Conservation (phyloP, 2,113 vertebrate genomes). For the Periophthalmus modestus region DNA sequence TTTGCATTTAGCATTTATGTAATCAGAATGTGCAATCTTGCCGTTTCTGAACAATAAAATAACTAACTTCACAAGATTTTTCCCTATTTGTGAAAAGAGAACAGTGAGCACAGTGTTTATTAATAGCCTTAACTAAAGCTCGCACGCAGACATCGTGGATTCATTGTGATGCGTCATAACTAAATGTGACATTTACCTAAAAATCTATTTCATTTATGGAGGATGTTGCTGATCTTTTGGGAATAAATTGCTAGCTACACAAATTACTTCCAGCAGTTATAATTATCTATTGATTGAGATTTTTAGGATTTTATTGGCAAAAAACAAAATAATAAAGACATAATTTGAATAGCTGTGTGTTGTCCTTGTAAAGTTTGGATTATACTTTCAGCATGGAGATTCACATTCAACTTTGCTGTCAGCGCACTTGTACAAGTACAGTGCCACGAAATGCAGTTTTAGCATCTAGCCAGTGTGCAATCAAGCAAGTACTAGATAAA, state of each 20-base stretch:
- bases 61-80: neutral
- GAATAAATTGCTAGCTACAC: slow-evolving; percentile 7
- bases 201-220: slow-evolving; percentile 8
- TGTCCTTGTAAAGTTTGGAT: slow-evolving; percentile 28
- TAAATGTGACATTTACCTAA: slow-evolving; percentile 2
- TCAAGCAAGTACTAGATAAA: no score
- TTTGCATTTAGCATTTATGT: neutral
- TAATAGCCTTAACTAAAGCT: neutral
- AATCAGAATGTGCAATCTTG: neutral
- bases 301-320: slow-evolving; percentile 55
- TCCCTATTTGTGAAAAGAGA: neutral
- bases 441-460: no score
- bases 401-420: no score
- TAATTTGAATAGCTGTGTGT: slow-evolving; percentile 53
- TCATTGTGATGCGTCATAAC: slow-evolving; percentile 30
- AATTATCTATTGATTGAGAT: slow-evolving; percentile 62
- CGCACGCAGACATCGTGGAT: neutral
- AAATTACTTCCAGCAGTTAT: slow-evolving; percentile 63
- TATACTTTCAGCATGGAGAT: no score
- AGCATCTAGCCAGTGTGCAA: no score
- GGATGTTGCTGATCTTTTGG: slow-evolving; percentile 17
- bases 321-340: slow-evolving; percentile 61
- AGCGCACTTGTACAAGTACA: no score
- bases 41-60: neutral
- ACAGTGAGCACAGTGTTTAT: neutral